Evolutionary conservation across 1,140 invertebrate genomes (phyloP), one percentile per base, ranked within the genome.

Genomic region (Tetramorium alpestre): DNA sequence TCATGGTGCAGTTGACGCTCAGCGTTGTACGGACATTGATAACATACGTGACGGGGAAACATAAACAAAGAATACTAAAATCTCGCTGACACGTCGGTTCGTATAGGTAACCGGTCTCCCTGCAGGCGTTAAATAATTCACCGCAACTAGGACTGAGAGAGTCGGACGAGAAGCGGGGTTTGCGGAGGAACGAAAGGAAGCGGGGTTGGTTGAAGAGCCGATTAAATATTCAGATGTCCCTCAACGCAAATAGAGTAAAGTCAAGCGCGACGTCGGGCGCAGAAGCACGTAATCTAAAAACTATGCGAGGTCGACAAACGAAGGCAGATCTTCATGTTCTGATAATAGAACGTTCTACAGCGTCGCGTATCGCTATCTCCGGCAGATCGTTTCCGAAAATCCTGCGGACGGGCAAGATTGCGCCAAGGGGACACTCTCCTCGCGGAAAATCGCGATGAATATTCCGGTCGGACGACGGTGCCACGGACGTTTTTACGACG

Each of bases 211-310:
- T 95, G 92, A 94, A 95, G 94, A 93, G 93, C 93, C 92, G 91
- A 93, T 95, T 92, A 95, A 95, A 95, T 95, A 95, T 95, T 95
- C 92, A 95, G 90, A 92, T 93, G 93, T 93, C 78, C 93, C 93
- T 94, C 91, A 94, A 94, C 91, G 92, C 89, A 93, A 93, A 92
- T 93, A 91, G 90, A 94, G 89, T 81, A 77, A 91, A 93, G 90
- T 91, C 91, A 91, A 92, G 91, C 87, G 80, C 64, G 69, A 75
- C 76, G 86, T 73, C 25, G 69, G 33, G 75, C 64, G 72, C 18
- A 56, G 58, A 77, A 62, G 58, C 81, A n/a, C 84, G 38, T 69
- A 72, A 84, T 84, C 69, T 84, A 47, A 84, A 75, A 84, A 75
- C 54, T 75, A 25, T n/a, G 25, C 49, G 22, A 60, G 28, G n/a